Base-by-base conservation (phyloP, 2,797 vertebrate species). In the Aplochiton taeniatus region DNA sequence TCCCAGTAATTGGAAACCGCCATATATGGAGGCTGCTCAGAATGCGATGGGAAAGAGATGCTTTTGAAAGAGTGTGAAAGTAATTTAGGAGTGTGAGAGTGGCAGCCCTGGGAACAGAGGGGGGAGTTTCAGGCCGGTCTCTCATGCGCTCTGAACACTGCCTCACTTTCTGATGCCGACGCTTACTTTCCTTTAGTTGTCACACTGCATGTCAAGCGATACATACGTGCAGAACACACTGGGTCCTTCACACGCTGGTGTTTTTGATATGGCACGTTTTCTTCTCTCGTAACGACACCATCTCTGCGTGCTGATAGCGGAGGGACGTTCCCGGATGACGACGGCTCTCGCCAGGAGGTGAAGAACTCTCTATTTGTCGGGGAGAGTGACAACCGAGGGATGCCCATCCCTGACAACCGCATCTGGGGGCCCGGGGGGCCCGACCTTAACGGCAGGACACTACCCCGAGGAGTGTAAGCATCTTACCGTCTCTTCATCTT, bases 361-460 rank as follows among this genome's bases (percentile, higher is more conserved):
- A 96, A 94, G 83, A 98, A 99, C 88, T 97, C 96, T 11, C 73
- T 99, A 64, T 99, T 99, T 79, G 97, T 99, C 0, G 97, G 97
- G 0, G 97, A 99, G 88, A 99, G 97, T 10, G 91, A 91, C 20
- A 99, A 99, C 47, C 89, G 88, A 31, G 97, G 97, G 52, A 98
- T 93, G 0, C 90, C 91, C 11, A 85, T 80, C 0, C 82, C 82
- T 49, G 93, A 94, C 81, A 92, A 92, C 0, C 85, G 85, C 9
- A 83, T 92, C 80, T 99, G 97, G 97, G 97, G 97, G 0, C 95
- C 90, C 0, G 94, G 96, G 0, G 96, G 96, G 4, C 61, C 91
- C 20, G 95, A 98, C 83, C 93, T 92, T 58, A 89, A 84, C 0
- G 93, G 90, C 16, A 91, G 97, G 74, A 96, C 94, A 0, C 90